Evolutionary conservation across 2,888 invertebrate species (phyloP).

Genomic region (Fragum fragum): DNA sequence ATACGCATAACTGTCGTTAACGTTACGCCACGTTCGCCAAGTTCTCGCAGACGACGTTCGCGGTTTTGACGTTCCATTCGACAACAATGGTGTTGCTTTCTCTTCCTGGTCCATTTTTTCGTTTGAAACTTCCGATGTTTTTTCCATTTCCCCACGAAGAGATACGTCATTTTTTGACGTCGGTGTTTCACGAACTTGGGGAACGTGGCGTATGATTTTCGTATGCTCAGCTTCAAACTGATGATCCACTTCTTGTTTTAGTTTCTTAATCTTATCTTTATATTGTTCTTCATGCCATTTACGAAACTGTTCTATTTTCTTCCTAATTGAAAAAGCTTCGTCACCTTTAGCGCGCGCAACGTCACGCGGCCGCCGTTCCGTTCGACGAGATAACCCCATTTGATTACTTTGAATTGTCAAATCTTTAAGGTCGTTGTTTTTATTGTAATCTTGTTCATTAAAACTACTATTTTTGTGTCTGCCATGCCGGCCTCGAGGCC

Average conservation of each 20-base stretch:
- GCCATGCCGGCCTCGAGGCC: slow-evolving; percentile 64
- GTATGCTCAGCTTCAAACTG: slow-evolving; percentile 71
- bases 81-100: slow-evolving; percentile 50
- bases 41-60: slow-evolving; percentile 72
- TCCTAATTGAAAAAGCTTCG: slow-evolving; percentile 80
- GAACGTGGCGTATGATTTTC: slow-evolving; percentile 57
- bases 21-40: slow-evolving; percentile 83
- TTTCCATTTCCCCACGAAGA: slow-evolving; percentile 35
- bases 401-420: slow-evolving; percentile 72
- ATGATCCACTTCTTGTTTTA: slow-evolving; percentile 76
- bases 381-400: slow-evolving; percentile 70
- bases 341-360: slow-evolving; percentile 58
- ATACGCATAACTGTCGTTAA: slow-evolving; percentile 84
- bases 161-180: slow-evolving; percentile 62
- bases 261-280: slow-evolving; percentile 75
- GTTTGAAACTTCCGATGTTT: slow-evolving; percentile 63
- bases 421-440: slow-evolving; percentile 60
- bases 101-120: slow-evolving; percentile 63
- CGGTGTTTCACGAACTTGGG: slow-evolving; percentile 56
- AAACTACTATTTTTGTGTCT: slow-evolving; percentile 53
- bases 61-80: slow-evolving; percentile 57
- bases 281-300: slow-evolving; percentile 83
- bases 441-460: slow-evolving; percentile 53
- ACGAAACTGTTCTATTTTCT: slow-evolving; percentile 82
- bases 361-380: slow-evolving; percentile 66